Evolutionary conservation across 2,888 invertebrate species (phyloP).

Genomic region (Amphipoea lucens): DNA sequence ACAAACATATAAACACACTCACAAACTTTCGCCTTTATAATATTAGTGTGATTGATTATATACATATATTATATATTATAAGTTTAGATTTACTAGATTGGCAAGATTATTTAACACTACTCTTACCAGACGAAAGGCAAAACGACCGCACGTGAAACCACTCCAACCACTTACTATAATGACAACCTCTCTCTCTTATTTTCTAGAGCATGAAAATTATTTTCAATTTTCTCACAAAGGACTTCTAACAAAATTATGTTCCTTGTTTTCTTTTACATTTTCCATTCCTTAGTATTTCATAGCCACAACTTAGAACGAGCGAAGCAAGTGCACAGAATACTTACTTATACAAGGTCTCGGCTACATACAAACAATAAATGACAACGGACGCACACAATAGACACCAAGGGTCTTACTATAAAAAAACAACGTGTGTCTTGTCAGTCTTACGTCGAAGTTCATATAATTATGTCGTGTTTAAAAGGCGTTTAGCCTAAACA

Average conservation of each 20-base stretch:
- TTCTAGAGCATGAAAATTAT: conserved; percentile 43
- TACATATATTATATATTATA: too few relatives aligned
- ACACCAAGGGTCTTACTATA: too few relatives aligned
- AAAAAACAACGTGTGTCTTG: too few relatives aligned
- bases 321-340: background rate
- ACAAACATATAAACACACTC: too few relatives aligned
- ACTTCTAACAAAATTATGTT: conserved; percentile 22
- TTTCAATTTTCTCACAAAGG: conserved; percentile 45
- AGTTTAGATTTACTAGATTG: conserved; percentile 5
- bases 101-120: conserved; percentile 5
- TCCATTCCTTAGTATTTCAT: conserved; percentile 36
- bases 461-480: too few relatives aligned
- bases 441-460: too few relatives aligned
- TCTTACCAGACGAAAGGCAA: conserved; percentile 17
- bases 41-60: too few relatives aligned
- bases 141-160: conserved; percentile 21
- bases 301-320: conserved; percentile 37
- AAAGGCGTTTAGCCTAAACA: too few relatives aligned
- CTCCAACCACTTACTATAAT: conserved; percentile 44
- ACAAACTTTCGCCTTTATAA: too few relatives aligned
- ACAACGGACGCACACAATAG: background rate
- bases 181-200: conserved; percentile 31
- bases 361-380: background rate
- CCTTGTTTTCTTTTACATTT: conserved; percentile 37
- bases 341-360: background rate